Base-by-base conservation (phyloP, 2,888 invertebrate species). In the Leptinotarsa tumamoca region DNA sequence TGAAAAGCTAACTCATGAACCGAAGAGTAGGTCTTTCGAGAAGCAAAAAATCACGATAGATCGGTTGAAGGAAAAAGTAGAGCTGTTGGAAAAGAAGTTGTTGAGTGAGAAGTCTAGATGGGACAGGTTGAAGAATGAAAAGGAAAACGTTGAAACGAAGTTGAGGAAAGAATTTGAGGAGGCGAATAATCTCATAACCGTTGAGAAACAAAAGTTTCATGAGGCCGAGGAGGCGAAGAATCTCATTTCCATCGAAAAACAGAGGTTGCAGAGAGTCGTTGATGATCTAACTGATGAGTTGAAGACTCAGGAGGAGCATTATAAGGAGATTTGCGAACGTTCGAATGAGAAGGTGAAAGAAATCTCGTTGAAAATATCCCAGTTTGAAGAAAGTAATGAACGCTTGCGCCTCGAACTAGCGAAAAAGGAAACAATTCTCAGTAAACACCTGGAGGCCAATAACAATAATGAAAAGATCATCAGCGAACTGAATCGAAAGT, bases 31-130 rank as follows among this genome's bases (percentile, higher is more conserved):
- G 23, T 82, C 76, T 70, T 83, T 79, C 72, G 77, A 78, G n/a
- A 82, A 79, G 51, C 82, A 82, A 72, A 79, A 82, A 72, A 67
- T 80, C 10, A 73, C 77, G 14, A 80, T 82, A 18, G 80, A 83
- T 10, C 70, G 79, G 58, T 73, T 83, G 14, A 77, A 78, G 69
- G 78, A 80, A 33, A 76, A 72, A 71, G 33, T 76, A 66, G 73
- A 76, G 43, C 27, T 69, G 15, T 33, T 73, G 61, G 72, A 78
- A 68, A 50, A 50, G 18, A 18, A 75, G 18, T 61, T 80, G 5
- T 33, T 17, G n/a, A 56, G 66, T 18, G 80, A 79, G 51, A 78
- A 58, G 68, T 63, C 18, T 4, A 76, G 68, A 68, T 61, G 52
- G 51, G 73, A 71, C n/a, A 58, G 49, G 4, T 52, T 77, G 5